phyloP scores from a whole-genome alignment of 2,113 vertebrate genomes.

The Ailurus styani region DNA sequence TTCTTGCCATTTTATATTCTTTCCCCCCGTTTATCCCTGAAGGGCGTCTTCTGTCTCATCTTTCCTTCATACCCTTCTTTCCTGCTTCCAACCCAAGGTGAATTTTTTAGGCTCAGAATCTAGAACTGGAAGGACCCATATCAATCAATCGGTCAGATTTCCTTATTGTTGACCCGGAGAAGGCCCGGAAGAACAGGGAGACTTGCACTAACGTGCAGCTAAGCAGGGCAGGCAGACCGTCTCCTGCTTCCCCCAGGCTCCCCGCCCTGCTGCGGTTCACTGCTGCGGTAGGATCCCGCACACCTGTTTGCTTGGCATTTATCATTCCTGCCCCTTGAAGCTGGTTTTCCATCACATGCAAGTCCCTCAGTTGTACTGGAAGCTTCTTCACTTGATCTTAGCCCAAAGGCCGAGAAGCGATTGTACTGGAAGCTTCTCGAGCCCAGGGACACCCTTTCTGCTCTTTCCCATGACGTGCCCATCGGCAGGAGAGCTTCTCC shows the following conservation, averaged over 20 bases:
- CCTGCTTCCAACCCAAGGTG: neutral
- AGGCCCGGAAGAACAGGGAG: neutral
- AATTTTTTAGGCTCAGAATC: neutral
- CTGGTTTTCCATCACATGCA: rapidly evolving
- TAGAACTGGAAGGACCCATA: neutral
- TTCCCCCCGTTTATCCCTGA: neutral
- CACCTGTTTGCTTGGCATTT: rapidly evolving
- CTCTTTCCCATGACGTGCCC: rapidly evolving
- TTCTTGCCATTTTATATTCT: neutral
- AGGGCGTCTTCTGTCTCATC: neutral
- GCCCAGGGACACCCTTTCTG: rapidly evolving
- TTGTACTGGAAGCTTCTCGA: neutral
- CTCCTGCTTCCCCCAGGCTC: rapidly evolving
- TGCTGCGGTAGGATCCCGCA: rapidly evolving
- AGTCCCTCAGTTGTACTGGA: rapidly evolving
- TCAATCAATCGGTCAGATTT: neutral
- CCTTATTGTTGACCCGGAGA: neutral
- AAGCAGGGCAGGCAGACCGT: no score
- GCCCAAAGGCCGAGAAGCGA: no score
- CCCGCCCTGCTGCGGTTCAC: rapidly evolving
- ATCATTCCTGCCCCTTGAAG: rapidly evolving
- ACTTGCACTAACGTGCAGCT: no score
- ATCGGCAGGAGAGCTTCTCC: rapidly evolving
- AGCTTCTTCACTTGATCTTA: no score
- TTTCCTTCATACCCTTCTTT: neutral